A percentile compares a stretch with the other conserved stretches of the same genome.
These are phyloP conservation scores for Reticulitermes lucifugus DNA, from an alignment of 2,888 invertebrate species.

Conservation along the genomic window DNA sequence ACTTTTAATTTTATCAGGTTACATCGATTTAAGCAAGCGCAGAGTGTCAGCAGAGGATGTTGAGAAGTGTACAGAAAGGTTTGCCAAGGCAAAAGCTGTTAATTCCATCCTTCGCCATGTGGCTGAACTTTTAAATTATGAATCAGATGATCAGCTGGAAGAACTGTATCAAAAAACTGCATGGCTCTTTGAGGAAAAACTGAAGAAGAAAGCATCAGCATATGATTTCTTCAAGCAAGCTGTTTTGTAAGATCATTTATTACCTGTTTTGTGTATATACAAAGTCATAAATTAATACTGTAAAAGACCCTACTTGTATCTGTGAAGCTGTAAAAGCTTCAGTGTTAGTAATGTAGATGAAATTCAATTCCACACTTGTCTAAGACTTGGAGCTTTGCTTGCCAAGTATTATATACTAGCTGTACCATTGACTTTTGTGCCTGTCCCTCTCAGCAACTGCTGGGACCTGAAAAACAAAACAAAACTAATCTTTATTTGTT, in stretches of 20 bases:
- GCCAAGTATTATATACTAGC: not conserved
- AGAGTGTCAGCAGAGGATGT: slow-evolving; percentile 98
- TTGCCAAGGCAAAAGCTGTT: slow-evolving; percentile 97
- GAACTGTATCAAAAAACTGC: slow-evolving; percentile 96
- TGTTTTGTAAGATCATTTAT: slow-evolving; percentile 77
- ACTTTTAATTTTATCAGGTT: slow-evolving; percentile 71
- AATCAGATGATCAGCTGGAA: slow-evolving; percentile 92
- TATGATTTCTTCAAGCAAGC: slow-evolving; percentile 99
- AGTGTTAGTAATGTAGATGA: not conserved
- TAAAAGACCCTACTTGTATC: not conserved
- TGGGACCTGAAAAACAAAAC: slow-evolving; percentile 39
- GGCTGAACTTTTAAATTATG: slow-evolving; percentile 92
- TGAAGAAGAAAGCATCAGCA: slow-evolving; percentile 94
- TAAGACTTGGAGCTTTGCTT: not conserved
- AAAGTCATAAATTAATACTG: slow-evolving; percentile 16
- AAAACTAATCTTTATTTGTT: slow-evolving; percentile 49
- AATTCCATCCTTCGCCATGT: slow-evolving; percentile 98
- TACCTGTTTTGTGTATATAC: not conserved
- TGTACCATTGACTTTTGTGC: not conserved
- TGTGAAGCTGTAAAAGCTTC: not conserved
- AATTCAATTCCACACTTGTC: not conserved
- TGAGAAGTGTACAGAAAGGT: slow-evolving; percentile 97
- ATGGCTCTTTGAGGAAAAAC: slow-evolving; percentile 98
- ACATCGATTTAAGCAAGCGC: slow-evolving; percentile 99
- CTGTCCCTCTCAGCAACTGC: not conserved